Evolutionary conservation across 2,797 vertebrate genomes (phyloP).

Genomic region (Scyliorhinus canicula): DNA sequence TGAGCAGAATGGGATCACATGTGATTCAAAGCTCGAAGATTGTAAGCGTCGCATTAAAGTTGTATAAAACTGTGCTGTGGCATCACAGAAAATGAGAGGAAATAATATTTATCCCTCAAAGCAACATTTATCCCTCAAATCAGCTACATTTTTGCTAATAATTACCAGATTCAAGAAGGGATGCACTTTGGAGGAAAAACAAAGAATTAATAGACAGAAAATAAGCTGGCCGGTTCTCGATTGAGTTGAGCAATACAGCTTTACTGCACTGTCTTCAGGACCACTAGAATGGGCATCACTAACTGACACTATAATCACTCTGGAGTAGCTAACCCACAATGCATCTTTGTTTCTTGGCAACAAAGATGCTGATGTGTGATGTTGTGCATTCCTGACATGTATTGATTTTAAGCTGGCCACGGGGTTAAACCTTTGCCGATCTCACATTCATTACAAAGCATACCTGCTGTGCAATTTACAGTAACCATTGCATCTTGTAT

Average conservation of each 20-base stretch:
- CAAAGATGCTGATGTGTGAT: conserved; percentile 22
- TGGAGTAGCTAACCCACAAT: conserved; percentile 21
- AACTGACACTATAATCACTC: not conserved
- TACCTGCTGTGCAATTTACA: conserved; percentile 16
- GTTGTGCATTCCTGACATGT: conserved; percentile 17
- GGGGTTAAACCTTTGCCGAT: conserved; percentile 16
- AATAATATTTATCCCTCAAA: not conserved
- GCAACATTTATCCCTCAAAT: not conserved
- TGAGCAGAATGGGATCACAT: not conserved
- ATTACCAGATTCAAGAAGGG: not conserved
- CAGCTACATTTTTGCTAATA: not conserved
- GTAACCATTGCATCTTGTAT: conserved; percentile 9
- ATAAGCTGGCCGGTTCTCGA: not conserved
- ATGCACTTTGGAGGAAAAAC: not conserved
- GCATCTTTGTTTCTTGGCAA: conserved; percentile 30
- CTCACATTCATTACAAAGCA: conserved; percentile 11
- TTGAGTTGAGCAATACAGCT: not conserved
- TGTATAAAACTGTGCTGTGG: not conserved
- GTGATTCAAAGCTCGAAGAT: not conserved
- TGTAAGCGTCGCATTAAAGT: not conserved
- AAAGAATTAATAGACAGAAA: not conserved
- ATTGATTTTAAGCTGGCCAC: conserved; percentile 22
- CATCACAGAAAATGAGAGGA: no score
- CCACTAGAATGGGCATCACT: conserved; percentile 7
- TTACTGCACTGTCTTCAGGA: not conserved